Evolutionary conservation across 2,113 vertebrate genomes (phyloP).

Genomic region (Albula glossodonta): DNA sequence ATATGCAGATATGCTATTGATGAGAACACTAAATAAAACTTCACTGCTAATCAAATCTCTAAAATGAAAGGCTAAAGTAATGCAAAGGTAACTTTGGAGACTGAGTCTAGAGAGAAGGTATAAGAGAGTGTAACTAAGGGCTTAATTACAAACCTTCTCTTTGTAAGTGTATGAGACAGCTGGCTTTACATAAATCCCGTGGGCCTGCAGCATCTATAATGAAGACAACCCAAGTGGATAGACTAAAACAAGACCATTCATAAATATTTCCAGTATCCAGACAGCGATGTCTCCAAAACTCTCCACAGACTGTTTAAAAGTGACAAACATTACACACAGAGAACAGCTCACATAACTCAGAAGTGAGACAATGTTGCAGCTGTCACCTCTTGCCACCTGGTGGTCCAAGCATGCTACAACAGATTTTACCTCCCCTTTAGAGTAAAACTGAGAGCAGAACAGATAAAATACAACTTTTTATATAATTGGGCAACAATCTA

Average conservation of each 20-base stretch:
- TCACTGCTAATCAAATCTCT: background rate
- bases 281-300: background rate
- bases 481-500: background rate
- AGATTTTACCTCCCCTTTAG: slow-evolving; percentile 22
- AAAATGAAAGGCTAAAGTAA: background rate
- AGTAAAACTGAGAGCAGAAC: background rate
- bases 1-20: background rate
- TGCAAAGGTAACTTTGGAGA: background rate
- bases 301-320: slow-evolving; percentile 3
- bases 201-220: background rate
- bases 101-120: background rate
- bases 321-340: background rate
- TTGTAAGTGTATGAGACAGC: background rate
- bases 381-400: slow-evolving; percentile 70
- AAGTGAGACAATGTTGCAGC: background rate
- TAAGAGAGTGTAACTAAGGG: background rate
- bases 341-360: background rate
- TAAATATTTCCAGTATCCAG: background rate
- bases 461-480: background rate
- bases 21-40: background rate
- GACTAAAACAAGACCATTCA: background rate
- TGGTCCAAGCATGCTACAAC: slow-evolving; percentile 67
- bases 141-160: slow-evolving; percentile 3
- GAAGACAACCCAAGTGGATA: background rate
- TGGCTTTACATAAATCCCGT: background rate